phyloP scores from a whole-genome alignment of 2,888 invertebrate species.

The Lithosia quadra region DNA sequence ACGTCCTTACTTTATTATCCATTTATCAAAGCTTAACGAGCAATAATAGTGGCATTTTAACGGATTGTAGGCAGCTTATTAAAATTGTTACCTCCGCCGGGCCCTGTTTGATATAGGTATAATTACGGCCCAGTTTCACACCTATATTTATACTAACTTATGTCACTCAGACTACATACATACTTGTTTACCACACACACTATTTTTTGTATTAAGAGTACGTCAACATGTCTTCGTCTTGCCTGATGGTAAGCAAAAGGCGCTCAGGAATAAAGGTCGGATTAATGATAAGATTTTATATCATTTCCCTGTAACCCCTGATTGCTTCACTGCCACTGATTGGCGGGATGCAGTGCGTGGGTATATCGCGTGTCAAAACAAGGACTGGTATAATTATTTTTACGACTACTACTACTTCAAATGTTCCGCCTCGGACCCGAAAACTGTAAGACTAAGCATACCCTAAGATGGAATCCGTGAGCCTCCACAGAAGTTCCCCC shows the following conservation, averaged over 20 bases:
- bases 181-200: no score
- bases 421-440: no score
- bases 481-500: no score
- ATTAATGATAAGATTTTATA: neutral
- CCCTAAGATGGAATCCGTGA: neutral
- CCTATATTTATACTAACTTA: slow-evolving; percentile 2
- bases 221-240: neutral
- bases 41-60: slow-evolving; percentile 73
- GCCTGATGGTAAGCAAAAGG: neutral
- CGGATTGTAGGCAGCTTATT: slow-evolving; percentile 68
- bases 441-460: neutral
- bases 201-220: neutral
- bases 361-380: no score
- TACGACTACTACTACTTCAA: no score
- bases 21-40: slow-evolving; percentile 80
- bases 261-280: neutral
- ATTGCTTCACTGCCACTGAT: no score
- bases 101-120: slow-evolving; percentile 13
- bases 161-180: neutral
- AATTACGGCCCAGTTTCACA: neutral
- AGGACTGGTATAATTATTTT: no score
- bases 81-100: slow-evolving; percentile 63
- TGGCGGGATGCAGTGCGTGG: no score
- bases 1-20: slow-evolving; percentile 75
- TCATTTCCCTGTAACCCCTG: no score